Evolutionary conservation across 2,888 invertebrate species (phyloP).

Genomic region (Cerceris rybyensis): DNA sequence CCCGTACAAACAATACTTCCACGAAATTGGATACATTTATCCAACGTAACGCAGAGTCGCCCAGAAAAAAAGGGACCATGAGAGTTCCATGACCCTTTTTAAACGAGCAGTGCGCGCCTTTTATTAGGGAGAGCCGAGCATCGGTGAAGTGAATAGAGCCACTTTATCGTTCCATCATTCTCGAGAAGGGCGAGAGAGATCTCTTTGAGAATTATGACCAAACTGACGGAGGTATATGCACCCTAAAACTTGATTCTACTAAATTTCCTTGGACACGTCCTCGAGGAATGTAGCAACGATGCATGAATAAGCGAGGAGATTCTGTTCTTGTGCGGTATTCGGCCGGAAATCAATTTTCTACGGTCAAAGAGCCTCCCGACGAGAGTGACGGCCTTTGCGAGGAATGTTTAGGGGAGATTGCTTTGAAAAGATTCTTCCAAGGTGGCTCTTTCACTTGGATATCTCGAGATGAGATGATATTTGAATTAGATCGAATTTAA

Average conservation of each 20-base stretch:
- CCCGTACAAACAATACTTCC: constrained; percentile 49
- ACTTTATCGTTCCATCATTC: constrained; percentile 62
- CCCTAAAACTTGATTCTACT: constrained; percentile 19
- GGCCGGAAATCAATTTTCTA: constrained; percentile 42
- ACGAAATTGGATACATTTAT: constrained; percentile 64
- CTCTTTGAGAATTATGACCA: constrained; percentile 56
- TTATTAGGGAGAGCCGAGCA: constrained; percentile 32
- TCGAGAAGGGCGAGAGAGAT: constrained; percentile 10
- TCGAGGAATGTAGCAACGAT: constrained; percentile 18
- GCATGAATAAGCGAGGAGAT: constrained; percentile 20
- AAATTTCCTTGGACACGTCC: constrained; percentile 16
- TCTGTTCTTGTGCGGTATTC: not conserved
- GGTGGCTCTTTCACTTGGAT: no score
- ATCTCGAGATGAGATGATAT: no score
- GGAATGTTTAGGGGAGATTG: no score
- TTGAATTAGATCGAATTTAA: no score
- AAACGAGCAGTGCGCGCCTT: constrained; percentile 37
- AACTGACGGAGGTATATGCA: not conserved
- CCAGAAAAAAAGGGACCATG: constrained; percentile 33
- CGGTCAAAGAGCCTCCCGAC: not conserved
- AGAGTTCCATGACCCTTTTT: constrained; percentile 60
- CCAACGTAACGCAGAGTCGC: constrained; percentile 38
- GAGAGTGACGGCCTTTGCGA: not conserved
- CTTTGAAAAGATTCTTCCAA: no score
- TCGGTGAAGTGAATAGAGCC: constrained; percentile 47